Base-by-base conservation (phyloP, 1,140 invertebrate species). In the Meloidogyne floridensis region DNA sequence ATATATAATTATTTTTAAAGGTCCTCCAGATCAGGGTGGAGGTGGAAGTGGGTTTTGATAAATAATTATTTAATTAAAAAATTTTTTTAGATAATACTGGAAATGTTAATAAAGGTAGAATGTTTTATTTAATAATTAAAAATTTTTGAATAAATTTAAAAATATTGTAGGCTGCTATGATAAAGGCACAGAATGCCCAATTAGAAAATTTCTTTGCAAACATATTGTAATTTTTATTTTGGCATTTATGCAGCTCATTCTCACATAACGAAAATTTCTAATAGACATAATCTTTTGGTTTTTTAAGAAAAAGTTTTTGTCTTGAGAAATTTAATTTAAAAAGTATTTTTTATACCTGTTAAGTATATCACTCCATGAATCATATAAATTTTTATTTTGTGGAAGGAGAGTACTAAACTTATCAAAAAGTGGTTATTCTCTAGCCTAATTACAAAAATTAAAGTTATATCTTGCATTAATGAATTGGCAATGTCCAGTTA, bases 401-500 rank as follows among this genome's bases (percentile, higher is more conserved):
- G 3, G 7, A 5, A 47, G 47, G 47, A 47, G 47, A 47, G 47
- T 4, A 47, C 47, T 5, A 32, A 32, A 32, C 32, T 32, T 1
- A 32, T 1, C 1, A 32, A 32, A 1, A 32, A 32, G 32, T 32
- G 32, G 1, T 32, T 32, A 32, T 32, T 32, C 32, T 32, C 32
- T 32, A 32, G 32, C 32, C 32, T 32, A 32, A 32, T 32, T 32
- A 32, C 32, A 32, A 32, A 32, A 32, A 32, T 32, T 78, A 47
- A 54, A 79, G 77, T 47, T 79, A 51, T 79, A 79, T 71, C 65
- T 79, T 9, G 3, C 7, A 47, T 18, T 79, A 71, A 79, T 79
- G 77, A 72, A 18, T 43, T 79, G 54, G 56, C 77, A 79, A 71
- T 79, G 77, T 47, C 77, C 77, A 18, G 32, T 47, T 51, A 79